Evolutionary conservation across 1,140 invertebrate genomes (phyloP), one percentile per base, ranked within the genome.

Genomic region (Cotesia typhae): DNA sequence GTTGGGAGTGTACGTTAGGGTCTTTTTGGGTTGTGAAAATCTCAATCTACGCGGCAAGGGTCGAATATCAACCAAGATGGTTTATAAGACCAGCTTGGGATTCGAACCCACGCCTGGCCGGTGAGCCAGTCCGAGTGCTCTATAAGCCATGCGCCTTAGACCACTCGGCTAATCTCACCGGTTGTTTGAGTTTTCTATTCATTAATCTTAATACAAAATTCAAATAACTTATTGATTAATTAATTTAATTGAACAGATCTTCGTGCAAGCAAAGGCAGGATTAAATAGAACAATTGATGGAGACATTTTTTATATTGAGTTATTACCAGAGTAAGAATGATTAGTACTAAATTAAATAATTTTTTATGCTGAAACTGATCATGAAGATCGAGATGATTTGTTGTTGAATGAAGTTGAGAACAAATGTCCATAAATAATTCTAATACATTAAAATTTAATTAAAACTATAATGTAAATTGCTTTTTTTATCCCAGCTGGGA

Each of bases 251-350:
- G 66, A 53, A 38, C 75, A 96, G 94, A 91, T 98, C 69, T 88
- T 98, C 12, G 88, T 99, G 41, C 96, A 98, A 92, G 97, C 97
- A 6, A 88, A 93, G 69, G 89, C 90, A 68, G 91, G 94, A 72
- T 89, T 98, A 37, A 99, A 99, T 86, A 89, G 98, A 69, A 95
- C 96, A 14, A 92, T 99, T 3, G 94, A 99, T 86, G 97, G 96
- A 36, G 98, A 99, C 85, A 88, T 93, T 71, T 97, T 99, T 9
- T 98, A 96, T 9, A 86, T 99, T 70, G 92, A 98, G 86, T 85
- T 99, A 14, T 89, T 99, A 35, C 94, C 96, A 2, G 90, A 99
- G 87, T 89, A 91, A 59, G 88, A 99, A 80, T 99, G 98, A 98
- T 92, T 92, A 64, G 87, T 91, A 41, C 93, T 96, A 17, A 94